Percentiles rank a stretch among this genome's conserved stretches.
Conservation (phyloP, 2,113 vertebrate genomes). For the Notechis scutatus region DNA sequence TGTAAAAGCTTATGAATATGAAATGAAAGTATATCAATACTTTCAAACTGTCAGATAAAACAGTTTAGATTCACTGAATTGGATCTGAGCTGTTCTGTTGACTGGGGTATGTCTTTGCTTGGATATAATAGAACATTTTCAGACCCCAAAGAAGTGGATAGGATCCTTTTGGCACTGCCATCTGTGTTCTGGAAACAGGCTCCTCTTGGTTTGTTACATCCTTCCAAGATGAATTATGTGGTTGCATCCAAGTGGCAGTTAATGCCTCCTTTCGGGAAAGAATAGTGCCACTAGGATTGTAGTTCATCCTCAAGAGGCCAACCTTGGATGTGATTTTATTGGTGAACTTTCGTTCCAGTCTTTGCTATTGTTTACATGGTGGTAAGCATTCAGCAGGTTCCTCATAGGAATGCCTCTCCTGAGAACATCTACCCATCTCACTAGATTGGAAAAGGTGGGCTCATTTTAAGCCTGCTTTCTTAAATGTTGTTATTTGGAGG, state of each 20-base stretch:
- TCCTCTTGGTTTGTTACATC: background rate
- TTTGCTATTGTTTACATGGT: background rate
- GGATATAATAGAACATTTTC: background rate
- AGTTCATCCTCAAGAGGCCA: background rate
- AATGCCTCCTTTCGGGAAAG: background rate
- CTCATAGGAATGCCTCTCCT: background rate
- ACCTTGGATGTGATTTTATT: background rate
- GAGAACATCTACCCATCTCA: background rate
- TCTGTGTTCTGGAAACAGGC: background rate
- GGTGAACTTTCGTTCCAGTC: background rate
- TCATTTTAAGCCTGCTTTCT: background rate
- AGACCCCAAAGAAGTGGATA: background rate
- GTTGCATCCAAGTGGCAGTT: background rate
- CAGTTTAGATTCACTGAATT: background rate
- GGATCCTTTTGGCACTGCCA: background rate
- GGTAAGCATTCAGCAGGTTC: background rate
- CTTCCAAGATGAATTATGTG: background rate
- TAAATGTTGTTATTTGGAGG: background rate
- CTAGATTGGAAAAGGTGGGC: background rate
- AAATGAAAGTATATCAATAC: background rate
- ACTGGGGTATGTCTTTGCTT: background rate
- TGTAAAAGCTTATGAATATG: background rate
- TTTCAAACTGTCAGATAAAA: background rate
- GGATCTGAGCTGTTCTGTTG: background rate
- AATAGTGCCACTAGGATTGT: background rate